Percentiles rank a stretch among this genome's conserved stretches.
These are phyloP conservation scores for Eurypyga helias DNA, from an alignment of 2,113 vertebrate species.

Conservation along the genomic window DNA sequence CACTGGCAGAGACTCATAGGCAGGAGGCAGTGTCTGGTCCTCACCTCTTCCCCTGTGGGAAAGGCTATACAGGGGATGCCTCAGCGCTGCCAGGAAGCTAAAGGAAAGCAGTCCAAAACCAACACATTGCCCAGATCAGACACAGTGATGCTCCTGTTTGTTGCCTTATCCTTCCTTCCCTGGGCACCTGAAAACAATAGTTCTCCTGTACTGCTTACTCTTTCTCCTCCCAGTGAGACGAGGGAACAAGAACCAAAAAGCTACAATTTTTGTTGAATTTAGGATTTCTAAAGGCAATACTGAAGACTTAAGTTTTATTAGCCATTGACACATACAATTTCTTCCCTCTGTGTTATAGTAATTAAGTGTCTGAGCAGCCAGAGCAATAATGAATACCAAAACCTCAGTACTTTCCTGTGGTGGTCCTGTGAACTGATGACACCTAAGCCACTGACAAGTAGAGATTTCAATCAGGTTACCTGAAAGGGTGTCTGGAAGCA, in stretches of 20 bases:
- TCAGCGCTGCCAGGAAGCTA: not conserved
- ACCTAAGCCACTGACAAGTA: constrained; percentile 77
- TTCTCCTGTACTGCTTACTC: not conserved
- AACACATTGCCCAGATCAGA: not conserved
- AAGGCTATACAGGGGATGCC: rapidly evolving
- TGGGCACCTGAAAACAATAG: not conserved
- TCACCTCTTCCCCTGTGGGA: not conserved
- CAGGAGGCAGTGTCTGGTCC: not conserved
- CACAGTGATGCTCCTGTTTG: not conserved
- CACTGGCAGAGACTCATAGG: not conserved
- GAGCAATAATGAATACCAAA: not conserved
- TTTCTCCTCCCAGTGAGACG: not conserved
- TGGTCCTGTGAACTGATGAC: not conserved
- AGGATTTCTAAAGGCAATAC: not conserved
- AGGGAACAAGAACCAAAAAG: not conserved
- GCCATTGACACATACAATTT: not conserved
- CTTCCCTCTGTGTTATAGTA: not conserved
- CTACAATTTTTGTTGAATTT: not conserved
- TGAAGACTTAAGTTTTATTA: not conserved
- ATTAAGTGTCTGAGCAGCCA: not conserved
- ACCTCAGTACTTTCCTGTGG: not conserved
- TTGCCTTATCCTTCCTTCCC: not conserved
- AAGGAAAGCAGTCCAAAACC: not conserved
- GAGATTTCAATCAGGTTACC: constrained; percentile 84
- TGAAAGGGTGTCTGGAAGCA: constrained; percentile 72